Conservation (phyloP, 2,888 invertebrate genomes). For the Drosophila prolongata region DNA sequence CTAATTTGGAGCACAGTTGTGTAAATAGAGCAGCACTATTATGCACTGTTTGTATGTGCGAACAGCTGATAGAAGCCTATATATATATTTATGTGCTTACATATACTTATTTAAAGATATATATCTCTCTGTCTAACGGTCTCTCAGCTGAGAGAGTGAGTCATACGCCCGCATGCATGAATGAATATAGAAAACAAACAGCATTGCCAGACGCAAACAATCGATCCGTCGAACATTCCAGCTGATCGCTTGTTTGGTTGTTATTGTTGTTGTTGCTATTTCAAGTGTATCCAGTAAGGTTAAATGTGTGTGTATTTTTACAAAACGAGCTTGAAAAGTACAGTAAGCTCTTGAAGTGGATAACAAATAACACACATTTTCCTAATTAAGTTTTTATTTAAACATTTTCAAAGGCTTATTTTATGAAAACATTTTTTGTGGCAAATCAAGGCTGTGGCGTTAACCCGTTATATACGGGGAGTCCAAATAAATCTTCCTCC, state of each 20-base stretch:
- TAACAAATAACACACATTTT: too few relatives aligned
- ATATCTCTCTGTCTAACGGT: conserved; percentile 13
- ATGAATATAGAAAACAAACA: conserved; percentile 6
- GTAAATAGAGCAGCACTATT: conserved; percentile 35
- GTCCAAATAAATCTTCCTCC: too few relatives aligned
- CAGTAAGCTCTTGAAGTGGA: background rate
- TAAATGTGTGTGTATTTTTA: background rate
- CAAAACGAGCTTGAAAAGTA: conserved; percentile 11
- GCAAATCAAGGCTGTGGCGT: too few relatives aligned
- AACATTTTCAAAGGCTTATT: too few relatives aligned
- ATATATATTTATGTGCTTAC: too few relatives aligned
- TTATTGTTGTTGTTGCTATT: conserved; percentile 17
- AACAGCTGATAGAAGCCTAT: conserved; percentile 16
- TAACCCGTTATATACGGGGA: too few relatives aligned
- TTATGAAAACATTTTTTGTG: too few relatives aligned
- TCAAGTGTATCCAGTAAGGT: conserved; percentile 9
- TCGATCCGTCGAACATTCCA: conserved; percentile 32
- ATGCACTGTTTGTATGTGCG: background rate
- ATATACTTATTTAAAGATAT: too few relatives aligned
- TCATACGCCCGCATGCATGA: conserved; percentile 18
- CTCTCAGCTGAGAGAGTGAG: conserved; percentile 7
- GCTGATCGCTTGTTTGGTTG: conserved; percentile 19
- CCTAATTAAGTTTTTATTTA: too few relatives aligned
- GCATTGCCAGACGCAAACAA: conserved; percentile 12
- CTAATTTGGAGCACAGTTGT: conserved; percentile 30